These are phyloP conservation scores for Sminthurides aquaticus DNA, from an alignment of 2,888 invertebrate genomes.

Conservation along the genomic window DNA sequence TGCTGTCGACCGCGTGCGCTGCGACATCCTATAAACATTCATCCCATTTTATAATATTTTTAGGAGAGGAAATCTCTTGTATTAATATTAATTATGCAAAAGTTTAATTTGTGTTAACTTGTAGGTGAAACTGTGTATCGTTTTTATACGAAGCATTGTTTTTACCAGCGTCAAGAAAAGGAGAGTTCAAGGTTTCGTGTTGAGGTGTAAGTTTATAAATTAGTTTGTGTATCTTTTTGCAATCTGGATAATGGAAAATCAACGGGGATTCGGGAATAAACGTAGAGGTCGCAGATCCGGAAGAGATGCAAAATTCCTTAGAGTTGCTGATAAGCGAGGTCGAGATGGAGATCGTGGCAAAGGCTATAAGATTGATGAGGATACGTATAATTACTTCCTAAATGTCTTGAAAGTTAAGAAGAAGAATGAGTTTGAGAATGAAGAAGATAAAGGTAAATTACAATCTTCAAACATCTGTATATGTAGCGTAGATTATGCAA, in stretches of 20 bases:
- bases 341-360: conserved; percentile 65
- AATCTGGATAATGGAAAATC: not conserved
- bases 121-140: too few species aligned
- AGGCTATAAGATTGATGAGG: conserved; percentile 62
- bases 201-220: not conserved
- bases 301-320: conserved; percentile 49
- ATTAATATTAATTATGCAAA: not conserved
- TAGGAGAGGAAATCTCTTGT: too few species aligned
- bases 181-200: too few species aligned
- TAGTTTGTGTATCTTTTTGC: not conserved
- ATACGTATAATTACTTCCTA: conserved; percentile 69
- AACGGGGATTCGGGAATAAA: not conserved
- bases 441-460: conserved; percentile 63
- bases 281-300: conserved; percentile 27
- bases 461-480: too few species aligned
- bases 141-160: too few species aligned
- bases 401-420: conserved; percentile 64
- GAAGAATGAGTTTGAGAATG: conserved; percentile 56
- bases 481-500: not conserved
- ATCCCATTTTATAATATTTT: too few species aligned
- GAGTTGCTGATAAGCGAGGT: conserved; percentile 68
- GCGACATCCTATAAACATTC: too few species aligned
- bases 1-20: too few species aligned
- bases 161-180: too few species aligned
- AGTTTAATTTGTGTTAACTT: too few species aligned